Evolutionary conservation across 2,888 invertebrate genomes (phyloP).

Genomic region (Tanytarsus gracilentus): DNA sequence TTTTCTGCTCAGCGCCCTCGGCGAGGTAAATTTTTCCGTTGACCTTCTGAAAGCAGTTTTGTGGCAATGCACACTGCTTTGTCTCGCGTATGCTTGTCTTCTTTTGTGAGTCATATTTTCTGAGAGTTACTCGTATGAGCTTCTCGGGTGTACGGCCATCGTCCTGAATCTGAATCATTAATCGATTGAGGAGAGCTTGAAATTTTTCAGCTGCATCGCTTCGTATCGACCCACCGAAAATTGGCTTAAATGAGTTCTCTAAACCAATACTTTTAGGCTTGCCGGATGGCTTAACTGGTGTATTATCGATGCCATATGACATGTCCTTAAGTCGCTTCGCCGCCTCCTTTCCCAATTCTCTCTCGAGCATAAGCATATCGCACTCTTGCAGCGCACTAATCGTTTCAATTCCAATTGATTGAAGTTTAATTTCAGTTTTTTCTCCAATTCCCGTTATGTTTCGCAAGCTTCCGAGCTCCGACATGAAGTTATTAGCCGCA

Average conservation of each 20-base stretch:
- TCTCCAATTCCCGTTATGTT: constrained; percentile 69
- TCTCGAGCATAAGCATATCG: constrained; percentile 50
- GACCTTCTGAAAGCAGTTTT: constrained; percentile 51
- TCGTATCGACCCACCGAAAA: constrained; percentile 60
- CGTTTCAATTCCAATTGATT: constrained; percentile 55
- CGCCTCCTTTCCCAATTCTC: constrained; percentile 57
- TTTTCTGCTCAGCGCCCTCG: constrained; percentile 53
- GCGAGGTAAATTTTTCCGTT: constrained; percentile 43
- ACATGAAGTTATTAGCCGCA: constrained; percentile 55
- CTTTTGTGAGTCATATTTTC: constrained; percentile 60
- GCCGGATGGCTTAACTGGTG: constrained; percentile 62
- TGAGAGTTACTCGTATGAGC: constrained; percentile 59
- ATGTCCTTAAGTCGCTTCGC: constrained; percentile 60
- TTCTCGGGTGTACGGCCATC: constrained; percentile 71
- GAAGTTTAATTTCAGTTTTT: constrained; percentile 56
- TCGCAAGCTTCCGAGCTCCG: constrained; percentile 51
- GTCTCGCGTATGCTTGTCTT: constrained; percentile 64
- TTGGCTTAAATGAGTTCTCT: constrained; percentile 68
- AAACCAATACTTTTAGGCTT: constrained; percentile 67
- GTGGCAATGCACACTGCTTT: constrained; percentile 62
- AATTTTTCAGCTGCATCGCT: constrained; percentile 67
- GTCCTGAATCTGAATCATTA: constrained; percentile 62
- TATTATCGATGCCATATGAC: constrained; percentile 65
- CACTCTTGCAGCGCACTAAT: constrained; percentile 59
- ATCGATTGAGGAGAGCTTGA: constrained; percentile 55